phyloP scores from a whole-genome alignment of 2,888 invertebrate species.

The Autographa gamma region DNA sequence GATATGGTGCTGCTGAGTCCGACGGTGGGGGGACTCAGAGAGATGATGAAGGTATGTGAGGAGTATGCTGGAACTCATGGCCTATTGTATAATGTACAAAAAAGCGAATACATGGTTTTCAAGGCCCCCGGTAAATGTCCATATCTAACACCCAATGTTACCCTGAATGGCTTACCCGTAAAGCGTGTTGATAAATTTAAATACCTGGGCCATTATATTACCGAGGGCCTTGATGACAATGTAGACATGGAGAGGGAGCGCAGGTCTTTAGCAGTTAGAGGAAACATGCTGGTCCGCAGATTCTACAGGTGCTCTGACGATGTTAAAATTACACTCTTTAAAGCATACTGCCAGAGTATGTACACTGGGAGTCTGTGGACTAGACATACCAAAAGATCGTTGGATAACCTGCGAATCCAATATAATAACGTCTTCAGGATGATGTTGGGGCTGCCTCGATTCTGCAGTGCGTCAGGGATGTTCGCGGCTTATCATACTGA shows the following conservation, averaged over 20 bases:
- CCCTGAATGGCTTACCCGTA: neutral
- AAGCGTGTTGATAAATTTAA: constrained; percentile 1
- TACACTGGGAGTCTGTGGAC: constrained; percentile 5
- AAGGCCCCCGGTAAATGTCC: constrained; percentile 7
- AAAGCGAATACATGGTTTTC: constrained; percentile 7
- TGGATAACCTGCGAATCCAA: neutral
- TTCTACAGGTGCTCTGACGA: neutral
- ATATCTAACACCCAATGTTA: constrained; percentile 1
- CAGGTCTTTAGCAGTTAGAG: neutral
- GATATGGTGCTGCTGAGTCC: too few species aligned
- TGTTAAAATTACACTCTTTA: constrained; percentile 3
- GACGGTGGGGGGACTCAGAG: neutral
- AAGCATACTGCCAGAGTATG: neutral
- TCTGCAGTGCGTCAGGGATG: too few species aligned
- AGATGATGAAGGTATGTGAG: neutral
- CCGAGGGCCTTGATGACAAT: neutral
- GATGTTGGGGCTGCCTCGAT: too few species aligned
- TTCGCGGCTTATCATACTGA: neutral
- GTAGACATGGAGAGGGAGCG: neutral
- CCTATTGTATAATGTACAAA: constrained; percentile 5
- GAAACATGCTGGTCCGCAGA: constrained; percentile 3
- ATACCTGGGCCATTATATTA: constrained; percentile 3
- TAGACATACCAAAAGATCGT: neutral
- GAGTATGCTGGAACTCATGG: constrained; percentile 5
- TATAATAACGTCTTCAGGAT: too few species aligned